Evolutionary conservation across 1,140 invertebrate species (phyloP), one percentile per base, ranked within the genome.

Genomic region (Papilio machaon): DNA sequence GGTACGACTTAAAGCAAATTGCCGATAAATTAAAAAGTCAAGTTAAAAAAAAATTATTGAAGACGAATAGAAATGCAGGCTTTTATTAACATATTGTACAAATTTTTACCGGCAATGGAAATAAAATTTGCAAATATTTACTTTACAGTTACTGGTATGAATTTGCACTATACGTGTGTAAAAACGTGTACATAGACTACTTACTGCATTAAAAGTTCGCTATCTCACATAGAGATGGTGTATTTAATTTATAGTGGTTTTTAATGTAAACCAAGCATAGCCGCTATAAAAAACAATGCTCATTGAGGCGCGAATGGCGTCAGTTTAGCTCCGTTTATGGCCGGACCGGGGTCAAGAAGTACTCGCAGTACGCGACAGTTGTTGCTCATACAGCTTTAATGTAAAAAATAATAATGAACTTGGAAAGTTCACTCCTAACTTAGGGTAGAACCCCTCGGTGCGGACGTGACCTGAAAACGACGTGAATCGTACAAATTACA

Each of bases 311-410:
- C 64, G 30, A 70, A 70, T 30, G 64, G 13, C 64, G 30, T 15
- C 64, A 30, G 64, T 38, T 38, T 70, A 70, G 64, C 64, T 70
- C 64, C 64, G 64, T 35, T 35, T 70, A 70, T 70, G 64, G 30
- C 11, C 64, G 30, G 23, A 35, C 64, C 64, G 64, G 64, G 30
- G 64, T 70, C 30, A 70, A 70, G 64, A 70, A 38, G 64, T 70
- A 70, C 64, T 70, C 64, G 13, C 64, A 15, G 13, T 70, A 38
- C 23, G 30, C 30, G 64, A 35, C 30, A 15, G 13, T 70, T 60
- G 17, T 60, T 70, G 30, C 30, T 35, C 35, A 13, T 35, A 11
- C 3, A 70, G 11, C 30, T 70, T 23, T 35, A 35, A 13, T 35
- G 5, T 70, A 11, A 64, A 64, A 30, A 70, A 35, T 35, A 35